phyloP scores from a whole-genome alignment of 2,113 vertebrate genomes.

The Coregonus clupeaformis region DNA sequence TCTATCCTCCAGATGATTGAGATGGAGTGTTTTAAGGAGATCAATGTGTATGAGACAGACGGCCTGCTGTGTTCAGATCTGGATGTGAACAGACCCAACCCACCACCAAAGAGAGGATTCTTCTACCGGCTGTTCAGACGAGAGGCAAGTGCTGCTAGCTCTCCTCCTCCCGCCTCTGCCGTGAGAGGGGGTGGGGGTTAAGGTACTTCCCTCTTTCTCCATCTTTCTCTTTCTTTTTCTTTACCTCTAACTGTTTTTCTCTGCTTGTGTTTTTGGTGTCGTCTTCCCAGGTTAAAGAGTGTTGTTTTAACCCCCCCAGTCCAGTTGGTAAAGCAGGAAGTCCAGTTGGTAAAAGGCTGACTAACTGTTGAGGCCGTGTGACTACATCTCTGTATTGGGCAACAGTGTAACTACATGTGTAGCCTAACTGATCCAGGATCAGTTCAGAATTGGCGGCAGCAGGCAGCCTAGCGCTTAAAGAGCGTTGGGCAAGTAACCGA shows the following conservation, averaged over 20 bases:
- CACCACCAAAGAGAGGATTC: slow-evolving; percentile 82
- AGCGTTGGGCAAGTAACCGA: too few species aligned
- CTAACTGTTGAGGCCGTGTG: too few species aligned
- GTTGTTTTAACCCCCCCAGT: background rate
- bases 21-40: slow-evolving; percentile 90
- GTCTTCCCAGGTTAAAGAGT: background rate
- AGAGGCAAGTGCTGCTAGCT: slow-evolving; percentile 79
- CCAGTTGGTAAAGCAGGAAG: too few species aligned
- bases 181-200: slow-evolving; percentile 75
- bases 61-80: slow-evolving; percentile 69
- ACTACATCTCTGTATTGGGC: too few species aligned
- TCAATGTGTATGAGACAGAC: slow-evolving; percentile 79
- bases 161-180: slow-evolving; percentile 50
- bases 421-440: background rate
- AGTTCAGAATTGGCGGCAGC: background rate
- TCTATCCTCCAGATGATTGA: slow-evolving; percentile 83
- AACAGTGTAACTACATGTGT: too few species aligned
- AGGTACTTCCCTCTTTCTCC: slow-evolving; percentile 69
- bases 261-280: background rate
- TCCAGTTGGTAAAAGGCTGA: too few species aligned
- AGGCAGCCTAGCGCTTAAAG: too few species aligned
- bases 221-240: slow-evolving; percentile 5
- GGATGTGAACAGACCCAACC: slow-evolving; percentile 66
- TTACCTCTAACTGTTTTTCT: background rate
- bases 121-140: slow-evolving; percentile 85